phyloP scores from a whole-genome alignment of 2,888 invertebrate genomes.

The Plutella xylostella region DNA sequence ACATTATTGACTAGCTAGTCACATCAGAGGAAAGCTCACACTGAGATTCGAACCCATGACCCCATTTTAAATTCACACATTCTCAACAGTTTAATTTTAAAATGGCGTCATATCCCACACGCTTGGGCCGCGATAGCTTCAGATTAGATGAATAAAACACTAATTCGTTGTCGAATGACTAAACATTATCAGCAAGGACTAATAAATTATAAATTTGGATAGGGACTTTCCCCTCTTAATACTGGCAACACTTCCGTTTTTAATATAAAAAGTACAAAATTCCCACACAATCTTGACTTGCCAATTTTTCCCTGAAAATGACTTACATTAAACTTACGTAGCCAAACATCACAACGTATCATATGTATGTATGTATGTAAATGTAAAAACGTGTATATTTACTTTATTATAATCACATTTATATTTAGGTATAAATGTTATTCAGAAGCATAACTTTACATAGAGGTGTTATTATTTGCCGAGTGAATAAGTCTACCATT shows the following conservation, averaged over 20 bases:
- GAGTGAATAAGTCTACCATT: conserved; percentile 8
- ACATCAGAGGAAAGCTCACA: conserved; percentile 41
- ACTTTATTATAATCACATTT: conserved; percentile 10
- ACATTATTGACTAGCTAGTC: conserved; percentile 59
- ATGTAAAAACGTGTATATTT: conserved; percentile 21
- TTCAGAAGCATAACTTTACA: conserved; percentile 17
- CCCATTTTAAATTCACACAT: conserved; percentile 24
- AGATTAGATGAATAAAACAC: too few species aligned
- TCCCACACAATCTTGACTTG: conserved; percentile 21
- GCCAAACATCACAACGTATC: conserved; percentile 57
- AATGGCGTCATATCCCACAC: too few species aligned
- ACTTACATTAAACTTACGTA: conserved; percentile 53
- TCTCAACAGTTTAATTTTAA: too few species aligned
- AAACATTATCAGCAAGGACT: too few species aligned
- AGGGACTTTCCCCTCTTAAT: background rate
- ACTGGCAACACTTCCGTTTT: background rate
- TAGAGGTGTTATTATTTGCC: too few species aligned
- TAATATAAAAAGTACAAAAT: conserved; percentile 33
- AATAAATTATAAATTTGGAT: too few species aligned
- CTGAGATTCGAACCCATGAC: conserved; percentile 39
- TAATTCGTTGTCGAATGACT: too few species aligned
- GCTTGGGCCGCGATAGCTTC: too few species aligned
- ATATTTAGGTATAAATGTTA: conserved; percentile 15
- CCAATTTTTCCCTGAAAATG: conserved; percentile 41
- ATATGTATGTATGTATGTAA: conserved; percentile 31